A percentile compares a stretch with the other conserved stretches of the same genome.
phyloP scores from a whole-genome alignment of 92 coral and sea anemone genomes.

The Muricea muricata region DNA sequence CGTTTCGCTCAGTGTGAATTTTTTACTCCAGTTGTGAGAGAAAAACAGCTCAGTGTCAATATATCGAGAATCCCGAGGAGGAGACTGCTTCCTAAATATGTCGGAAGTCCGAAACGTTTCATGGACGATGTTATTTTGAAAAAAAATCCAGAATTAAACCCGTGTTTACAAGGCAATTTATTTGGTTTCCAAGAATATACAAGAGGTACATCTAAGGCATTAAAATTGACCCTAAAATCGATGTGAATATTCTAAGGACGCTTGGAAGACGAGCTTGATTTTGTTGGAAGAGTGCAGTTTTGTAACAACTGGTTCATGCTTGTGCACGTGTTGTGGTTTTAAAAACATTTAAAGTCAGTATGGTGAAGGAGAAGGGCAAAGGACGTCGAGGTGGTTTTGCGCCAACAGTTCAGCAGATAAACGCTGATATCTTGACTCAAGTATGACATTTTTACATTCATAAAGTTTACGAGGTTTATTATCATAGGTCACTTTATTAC shows the following conservation, averaged over 20 bases:
- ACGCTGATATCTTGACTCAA: slow-evolving; percentile 88
- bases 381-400: slow-evolving; percentile 71
- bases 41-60: no score
- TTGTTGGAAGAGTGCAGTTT: not conserved
- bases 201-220: not conserved
- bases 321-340: no score
- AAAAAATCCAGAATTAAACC: not conserved
- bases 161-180: not conserved
- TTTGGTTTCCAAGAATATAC: not conserved
- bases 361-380: slow-evolving; percentile 59
- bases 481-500: no score
- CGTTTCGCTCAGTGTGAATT: no score
- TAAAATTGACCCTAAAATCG: not conserved
- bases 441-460: slow-evolving; percentile 36
- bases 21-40: no score
- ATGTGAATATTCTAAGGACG: not conserved
- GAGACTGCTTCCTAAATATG: not conserved
- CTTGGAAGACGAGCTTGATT: not conserved
- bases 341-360: no score
- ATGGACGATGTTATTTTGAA: not conserved
- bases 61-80: no score
- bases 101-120: not conserved
- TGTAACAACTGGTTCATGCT: no score
- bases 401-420: slow-evolving; percentile 93
- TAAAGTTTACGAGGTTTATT: no score